phyloP scores from a whole-genome alignment of 2,888 invertebrate genomes.

The Conchocele bisecta region DNA sequence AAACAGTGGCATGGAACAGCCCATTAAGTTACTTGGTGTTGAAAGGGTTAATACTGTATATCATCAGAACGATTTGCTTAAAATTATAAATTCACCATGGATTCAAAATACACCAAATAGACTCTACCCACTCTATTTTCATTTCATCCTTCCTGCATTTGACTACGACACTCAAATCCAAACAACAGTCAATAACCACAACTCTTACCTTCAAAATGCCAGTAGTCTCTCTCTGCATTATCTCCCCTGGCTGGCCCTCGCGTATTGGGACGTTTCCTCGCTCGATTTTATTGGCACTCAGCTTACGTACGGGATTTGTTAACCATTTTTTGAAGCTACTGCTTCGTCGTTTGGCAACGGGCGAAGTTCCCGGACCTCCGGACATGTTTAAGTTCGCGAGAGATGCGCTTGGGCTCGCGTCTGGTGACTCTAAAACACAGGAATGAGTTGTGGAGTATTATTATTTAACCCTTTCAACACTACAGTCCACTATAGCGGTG shows the following conservation, averaged over 20 bases:
- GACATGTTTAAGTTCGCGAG: constrained; percentile 54
- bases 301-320: constrained; percentile 92
- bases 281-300: constrained; percentile 94
- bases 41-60: no score
- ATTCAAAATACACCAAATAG: no score
- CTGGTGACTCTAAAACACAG: constrained; percentile 53
- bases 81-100: no score
- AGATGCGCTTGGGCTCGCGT: constrained; percentile 66
- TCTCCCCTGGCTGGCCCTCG: constrained; percentile 63
- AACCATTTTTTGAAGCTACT: constrained; percentile 90
- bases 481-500: no score
- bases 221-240: constrained; percentile 54
- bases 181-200: not conserved
- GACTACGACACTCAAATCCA: no score
- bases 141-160: no score
- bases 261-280: constrained; percentile 81
- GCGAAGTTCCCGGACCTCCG: constrained; percentile 73
- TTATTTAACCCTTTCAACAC: no score
- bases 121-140: no score
- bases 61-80: no score
- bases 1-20: no score
- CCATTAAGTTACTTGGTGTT: no score
- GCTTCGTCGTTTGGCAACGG: constrained; percentile 80
- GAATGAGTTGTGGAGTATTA: not conserved
- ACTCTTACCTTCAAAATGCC: constrained; percentile 59